Conservation (phyloP, 2,888 invertebrate genomes). For the Masnerella sp. region DNA sequence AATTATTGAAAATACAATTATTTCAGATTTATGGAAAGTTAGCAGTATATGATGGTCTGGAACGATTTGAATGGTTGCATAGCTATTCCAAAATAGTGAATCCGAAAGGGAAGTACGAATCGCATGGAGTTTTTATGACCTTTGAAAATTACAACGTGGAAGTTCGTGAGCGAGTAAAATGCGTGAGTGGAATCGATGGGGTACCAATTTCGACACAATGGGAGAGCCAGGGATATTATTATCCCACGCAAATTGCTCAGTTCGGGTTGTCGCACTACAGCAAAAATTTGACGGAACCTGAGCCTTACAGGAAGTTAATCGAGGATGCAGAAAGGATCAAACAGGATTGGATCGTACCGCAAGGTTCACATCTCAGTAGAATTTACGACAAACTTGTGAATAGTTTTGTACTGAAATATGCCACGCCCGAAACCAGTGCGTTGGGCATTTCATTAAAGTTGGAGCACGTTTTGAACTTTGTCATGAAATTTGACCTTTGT, state of each 20-base stretch:
- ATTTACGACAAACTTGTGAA: constrained; percentile 81
- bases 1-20: too few relatives aligned
- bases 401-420: constrained; percentile 84
- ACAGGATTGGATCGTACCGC: constrained; percentile 87
- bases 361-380: constrained; percentile 82
- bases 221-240: constrained; percentile 96
- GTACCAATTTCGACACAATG: constrained; percentile 98
- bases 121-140: constrained; percentile 94
- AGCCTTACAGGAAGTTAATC: constrained; percentile 85
- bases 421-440: constrained; percentile 83
- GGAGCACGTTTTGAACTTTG: constrained; percentile 85
- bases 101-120: constrained; percentile 92
- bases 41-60: constrained; percentile 84
- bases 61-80: constrained; percentile 96
- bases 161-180: constrained; percentile 95
- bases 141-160: constrained; percentile 99
- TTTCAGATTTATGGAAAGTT: constrained; percentile 90
- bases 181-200: constrained; percentile 95
- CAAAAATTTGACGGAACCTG: constrained; percentile 92
- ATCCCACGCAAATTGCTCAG: constrained; percentile 99
- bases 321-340: constrained; percentile 87
- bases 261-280: constrained; percentile 98
- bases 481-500: constrained; percentile 85
- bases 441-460: constrained; percentile 85
- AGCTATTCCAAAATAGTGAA: constrained; percentile 94